Conservation (phyloP, 2,113 vertebrate species). For the Oreochromis niloticus region DNA sequence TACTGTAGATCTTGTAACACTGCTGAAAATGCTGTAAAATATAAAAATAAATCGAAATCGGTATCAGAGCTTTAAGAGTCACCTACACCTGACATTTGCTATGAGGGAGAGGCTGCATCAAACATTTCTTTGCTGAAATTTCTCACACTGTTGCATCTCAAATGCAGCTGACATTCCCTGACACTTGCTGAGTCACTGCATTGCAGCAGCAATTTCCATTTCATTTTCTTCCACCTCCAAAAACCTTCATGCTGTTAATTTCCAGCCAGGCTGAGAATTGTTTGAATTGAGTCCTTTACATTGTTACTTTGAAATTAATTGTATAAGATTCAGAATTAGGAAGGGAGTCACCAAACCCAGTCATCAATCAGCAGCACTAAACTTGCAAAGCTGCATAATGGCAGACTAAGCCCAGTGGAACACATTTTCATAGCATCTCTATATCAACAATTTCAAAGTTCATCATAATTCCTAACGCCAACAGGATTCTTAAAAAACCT, state of each 20-base stretch:
- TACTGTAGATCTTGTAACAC: neutral
- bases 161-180: neutral
- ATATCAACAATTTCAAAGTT: neutral
- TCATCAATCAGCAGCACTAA: neutral
- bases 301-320: neutral
- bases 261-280: neutral
- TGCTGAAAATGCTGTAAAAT: neutral
- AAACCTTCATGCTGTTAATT: neutral
- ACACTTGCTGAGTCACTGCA: neutral
- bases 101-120: neutral
- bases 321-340: neutral
- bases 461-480: neutral
- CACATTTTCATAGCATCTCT: neutral
- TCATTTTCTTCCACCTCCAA: neutral
- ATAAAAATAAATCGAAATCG: slow-evolving; percentile 13
- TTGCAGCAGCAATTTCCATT: neutral
- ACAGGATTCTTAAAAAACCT: neutral
- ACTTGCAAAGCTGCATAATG: neutral
- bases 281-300: neutral
- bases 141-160: neutral
- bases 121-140: neutral
- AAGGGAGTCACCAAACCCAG: neutral
- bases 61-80: neutral
- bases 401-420: neutral
- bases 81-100: neutral